Evolutionary conservation across 2,113 vertebrate species (phyloP).

Genomic region (Craseonycteris thonglongyai): DNA sequence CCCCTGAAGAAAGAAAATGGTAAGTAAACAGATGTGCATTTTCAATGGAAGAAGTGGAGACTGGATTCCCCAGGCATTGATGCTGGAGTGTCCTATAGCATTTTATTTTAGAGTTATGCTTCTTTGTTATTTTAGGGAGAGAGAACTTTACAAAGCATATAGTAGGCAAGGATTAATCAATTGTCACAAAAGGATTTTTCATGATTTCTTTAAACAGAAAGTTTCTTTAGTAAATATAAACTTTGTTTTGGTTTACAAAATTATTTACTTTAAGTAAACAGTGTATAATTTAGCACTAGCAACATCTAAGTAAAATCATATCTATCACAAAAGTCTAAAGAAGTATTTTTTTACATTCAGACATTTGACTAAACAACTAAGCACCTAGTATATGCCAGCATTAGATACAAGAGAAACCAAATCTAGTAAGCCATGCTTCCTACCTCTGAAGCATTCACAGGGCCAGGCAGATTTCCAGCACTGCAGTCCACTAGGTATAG

Average conservation of each 20-base stretch:
- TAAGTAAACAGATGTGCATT: constrained; percentile 26
- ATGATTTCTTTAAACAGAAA: not conserved
- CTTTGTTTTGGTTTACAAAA: not conserved
- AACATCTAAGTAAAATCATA: not conserved
- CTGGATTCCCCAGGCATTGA: not conserved
- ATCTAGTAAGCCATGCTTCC: not conserved
- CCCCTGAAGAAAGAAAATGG: constrained; percentile 2
- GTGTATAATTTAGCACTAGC: not conserved
- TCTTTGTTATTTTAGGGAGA: constrained; percentile 4
- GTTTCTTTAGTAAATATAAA: constrained; percentile 11
- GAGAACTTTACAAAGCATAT: not conserved
- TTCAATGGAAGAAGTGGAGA: constrained; percentile 15
- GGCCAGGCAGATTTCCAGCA: not conserved
- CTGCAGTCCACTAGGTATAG: not conserved
- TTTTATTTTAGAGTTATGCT: constrained; percentile 13
- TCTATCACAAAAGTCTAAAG: not conserved
- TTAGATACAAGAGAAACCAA: not conserved
- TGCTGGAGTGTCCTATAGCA: not conserved
- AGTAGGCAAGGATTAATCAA: not conserved
- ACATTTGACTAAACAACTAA: not conserved
- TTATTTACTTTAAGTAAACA: not conserved
- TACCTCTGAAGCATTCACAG: not conserved
- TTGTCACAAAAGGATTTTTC: constrained; percentile 21
- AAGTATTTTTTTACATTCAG: not conserved
- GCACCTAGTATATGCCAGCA: not conserved